phyloP scores from a whole-genome alignment of 2,113 vertebrate species.

The Oreocharis arfaki region DNA sequence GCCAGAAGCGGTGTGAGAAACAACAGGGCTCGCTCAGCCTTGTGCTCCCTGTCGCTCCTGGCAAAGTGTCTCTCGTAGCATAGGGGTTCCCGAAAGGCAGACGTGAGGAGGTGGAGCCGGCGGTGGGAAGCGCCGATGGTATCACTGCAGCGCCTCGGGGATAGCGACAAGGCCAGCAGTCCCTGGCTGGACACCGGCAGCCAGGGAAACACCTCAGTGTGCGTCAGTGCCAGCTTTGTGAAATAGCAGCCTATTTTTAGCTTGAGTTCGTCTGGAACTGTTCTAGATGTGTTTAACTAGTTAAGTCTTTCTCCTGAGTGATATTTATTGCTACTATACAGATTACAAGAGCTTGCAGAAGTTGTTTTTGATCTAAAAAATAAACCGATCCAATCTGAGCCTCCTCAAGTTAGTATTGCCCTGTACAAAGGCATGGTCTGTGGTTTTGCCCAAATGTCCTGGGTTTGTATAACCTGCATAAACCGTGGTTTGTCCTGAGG shows the following conservation, averaged over 20 bases:
- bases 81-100: fast-evolving
- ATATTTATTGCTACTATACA: background rate
- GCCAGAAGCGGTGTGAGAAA: background rate
- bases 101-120: fast-evolving
- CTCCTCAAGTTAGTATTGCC: background rate
- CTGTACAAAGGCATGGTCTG: background rate
- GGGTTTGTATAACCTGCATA: background rate
- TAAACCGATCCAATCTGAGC: background rate
- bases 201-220: background rate
- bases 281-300: background rate
- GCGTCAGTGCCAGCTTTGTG: background rate
- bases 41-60: fast-evolving
- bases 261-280: background rate
- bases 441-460: background rate
- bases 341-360: background rate
- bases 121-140: fast-evolving
- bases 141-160: fast-evolving
- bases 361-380: background rate
- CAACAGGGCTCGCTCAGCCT: background rate
- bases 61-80: fast-evolving
- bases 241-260: background rate
- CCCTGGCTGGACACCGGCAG: background rate
- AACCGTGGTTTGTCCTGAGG: background rate
- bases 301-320: background rate
- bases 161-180: fast-evolving